Evolutionary conservation across 2,888 invertebrate species (phyloP).

Genomic region (Stratiomys singularior): DNA sequence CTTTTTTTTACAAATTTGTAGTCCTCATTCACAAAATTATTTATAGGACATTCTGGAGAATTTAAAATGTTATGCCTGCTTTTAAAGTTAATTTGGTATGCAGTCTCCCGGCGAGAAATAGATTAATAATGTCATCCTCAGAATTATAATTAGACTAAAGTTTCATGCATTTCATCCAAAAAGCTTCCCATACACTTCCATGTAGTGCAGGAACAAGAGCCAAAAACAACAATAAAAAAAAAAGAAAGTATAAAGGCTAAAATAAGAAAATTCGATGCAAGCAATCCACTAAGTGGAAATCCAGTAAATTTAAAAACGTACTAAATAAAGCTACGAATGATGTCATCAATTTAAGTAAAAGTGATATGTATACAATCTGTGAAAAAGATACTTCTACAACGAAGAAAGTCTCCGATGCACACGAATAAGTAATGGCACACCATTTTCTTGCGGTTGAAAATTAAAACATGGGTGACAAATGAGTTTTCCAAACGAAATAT

Average conservation of each 20-base stretch:
- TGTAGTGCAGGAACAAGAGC: not conserved
- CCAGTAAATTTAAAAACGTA: not conserved
- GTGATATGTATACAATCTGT: not conserved
- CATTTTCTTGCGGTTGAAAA: not conserved
- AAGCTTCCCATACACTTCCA: not conserved
- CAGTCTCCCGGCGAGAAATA: too few relatives aligned
- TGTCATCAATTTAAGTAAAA: constrained; percentile 34
- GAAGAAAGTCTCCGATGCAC: constrained; percentile 22
- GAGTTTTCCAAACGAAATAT: not conserved
- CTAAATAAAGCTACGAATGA: constrained; percentile 19
- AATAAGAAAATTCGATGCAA: not conserved
- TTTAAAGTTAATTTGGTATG: too few relatives aligned
- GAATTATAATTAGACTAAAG: not conserved
- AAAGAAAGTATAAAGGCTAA: not conserved
- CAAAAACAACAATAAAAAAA: too few relatives aligned
- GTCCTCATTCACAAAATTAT: too few relatives aligned
- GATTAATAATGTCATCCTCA: not conserved
- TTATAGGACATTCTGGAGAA: too few relatives aligned
- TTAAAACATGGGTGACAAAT: not conserved
- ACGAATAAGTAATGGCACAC: not conserved
- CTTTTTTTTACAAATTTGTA: too few relatives aligned
- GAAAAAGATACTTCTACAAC: not conserved
- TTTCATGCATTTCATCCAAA: not conserved
- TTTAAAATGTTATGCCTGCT: too few relatives aligned
- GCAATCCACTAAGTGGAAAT: not conserved